phyloP scores from a whole-genome alignment of 2,113 vertebrate genomes.

The Miniopterus natalensis region DNA sequence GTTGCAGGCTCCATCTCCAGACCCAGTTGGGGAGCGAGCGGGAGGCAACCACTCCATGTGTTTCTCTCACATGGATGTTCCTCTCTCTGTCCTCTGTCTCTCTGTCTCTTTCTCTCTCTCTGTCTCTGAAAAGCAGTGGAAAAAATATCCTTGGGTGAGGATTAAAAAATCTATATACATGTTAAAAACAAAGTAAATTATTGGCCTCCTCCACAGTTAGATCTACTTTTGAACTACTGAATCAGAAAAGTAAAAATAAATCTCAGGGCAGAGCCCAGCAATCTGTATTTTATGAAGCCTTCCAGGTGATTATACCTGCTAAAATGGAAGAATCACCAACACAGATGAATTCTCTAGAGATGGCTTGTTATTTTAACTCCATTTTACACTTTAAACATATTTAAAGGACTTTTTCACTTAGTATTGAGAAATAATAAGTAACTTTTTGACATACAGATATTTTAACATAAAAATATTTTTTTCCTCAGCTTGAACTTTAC shows the following conservation, averaged over 20 bases:
- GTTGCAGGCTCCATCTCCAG: no score
- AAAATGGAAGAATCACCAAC: background rate
- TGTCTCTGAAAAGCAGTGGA: no score
- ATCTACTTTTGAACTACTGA: background rate
- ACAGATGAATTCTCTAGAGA: background rate
- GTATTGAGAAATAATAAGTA: constrained; percentile 21
- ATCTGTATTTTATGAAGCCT: background rate
- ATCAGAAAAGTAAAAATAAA: background rate
- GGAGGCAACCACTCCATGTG: no score
- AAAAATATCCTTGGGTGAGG: no score
- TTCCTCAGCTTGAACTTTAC: constrained; percentile 32
- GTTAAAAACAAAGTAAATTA: background rate
- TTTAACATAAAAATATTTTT: constrained; percentile 36
- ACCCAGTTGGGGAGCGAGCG: no score
- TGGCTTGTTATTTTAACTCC: constrained; percentile 2
- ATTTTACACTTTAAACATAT: background rate
- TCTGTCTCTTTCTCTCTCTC: no score
- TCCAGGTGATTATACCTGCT: background rate
- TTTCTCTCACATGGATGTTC: no score
- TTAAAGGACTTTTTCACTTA: background rate
- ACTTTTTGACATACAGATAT: background rate
- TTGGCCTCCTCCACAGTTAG: background rate
- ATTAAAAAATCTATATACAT: no score
- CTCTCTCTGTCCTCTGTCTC: no score
- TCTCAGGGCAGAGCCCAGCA: background rate